These are phyloP conservation scores for Phaethornis superciliosus DNA, from an alignment of 2,113 vertebrate species.

Conservation along the genomic window DNA sequence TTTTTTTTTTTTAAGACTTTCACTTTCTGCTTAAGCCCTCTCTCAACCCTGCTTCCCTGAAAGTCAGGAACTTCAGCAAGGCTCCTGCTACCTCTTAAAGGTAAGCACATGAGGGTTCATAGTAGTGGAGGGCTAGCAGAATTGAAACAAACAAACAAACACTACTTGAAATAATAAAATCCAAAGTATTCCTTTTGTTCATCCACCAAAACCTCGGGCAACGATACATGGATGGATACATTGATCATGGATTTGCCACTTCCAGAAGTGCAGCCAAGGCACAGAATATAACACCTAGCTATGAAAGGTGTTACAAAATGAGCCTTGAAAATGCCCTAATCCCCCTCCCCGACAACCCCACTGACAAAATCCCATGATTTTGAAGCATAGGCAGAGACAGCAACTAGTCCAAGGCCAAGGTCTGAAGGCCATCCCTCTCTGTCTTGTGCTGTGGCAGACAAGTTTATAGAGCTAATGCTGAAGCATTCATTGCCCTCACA, in stretches of 20 bases:
- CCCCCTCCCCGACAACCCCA: background rate
- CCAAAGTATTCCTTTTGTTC: background rate
- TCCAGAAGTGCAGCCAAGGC: background rate
- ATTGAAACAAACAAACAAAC: background rate
- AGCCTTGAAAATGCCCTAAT: background rate
- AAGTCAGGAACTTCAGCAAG: background rate
- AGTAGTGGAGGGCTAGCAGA: background rate
- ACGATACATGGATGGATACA: no score
- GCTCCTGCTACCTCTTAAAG: background rate
- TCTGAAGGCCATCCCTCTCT: background rate
- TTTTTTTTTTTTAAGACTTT: slow-evolving; percentile 40
- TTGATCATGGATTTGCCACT: background rate
- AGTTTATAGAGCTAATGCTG: background rate
- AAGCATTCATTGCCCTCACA: background rate
- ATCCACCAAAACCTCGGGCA: background rate
- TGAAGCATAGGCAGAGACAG: background rate
- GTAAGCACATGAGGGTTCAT: background rate
- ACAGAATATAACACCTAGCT: background rate
- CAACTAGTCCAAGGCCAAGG: background rate
- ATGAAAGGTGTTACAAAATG: background rate
- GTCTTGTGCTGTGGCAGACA: background rate
- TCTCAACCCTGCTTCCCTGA: slow-evolving; percentile 39
- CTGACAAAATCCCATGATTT: background rate
- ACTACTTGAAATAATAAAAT: background rate
- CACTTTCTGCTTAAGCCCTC: slow-evolving; percentile 53